Base-by-base conservation (phyloP, 2,888 invertebrate species). In the Siphonodentalium dalli region DNA sequence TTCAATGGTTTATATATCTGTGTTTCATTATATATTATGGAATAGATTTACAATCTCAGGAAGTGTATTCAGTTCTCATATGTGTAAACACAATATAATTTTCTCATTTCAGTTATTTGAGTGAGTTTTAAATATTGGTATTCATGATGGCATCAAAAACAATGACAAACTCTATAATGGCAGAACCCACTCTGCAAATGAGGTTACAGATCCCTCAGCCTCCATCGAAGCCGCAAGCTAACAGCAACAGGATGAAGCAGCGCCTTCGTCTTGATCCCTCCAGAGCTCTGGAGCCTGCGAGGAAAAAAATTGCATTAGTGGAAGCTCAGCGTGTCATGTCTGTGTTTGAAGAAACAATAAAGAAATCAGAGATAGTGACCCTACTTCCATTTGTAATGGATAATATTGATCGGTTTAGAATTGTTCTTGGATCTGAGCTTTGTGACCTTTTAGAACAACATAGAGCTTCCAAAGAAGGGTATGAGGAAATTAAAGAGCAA, bases 281-380 rank as follows among this genome's bases (percentile, higher is more conserved):
- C 8, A 58, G 78, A 41, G 78, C 78, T 11, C 53, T 81, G 38
- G 81, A 81, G 54, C 81, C 81, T 6, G 72, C 77, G 1, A 62
- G 77, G 24, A 81, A 80, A 55, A 81, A 81, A 49, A 68, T 81
- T 38, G 65, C 79, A 4, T 77, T 80, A 7, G 64, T 81, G 41
- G 81, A 81, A 53, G 69, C 81, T 0, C 81, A 81, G 55, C 62
- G 81, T 29, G 71, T 81, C 6, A 79, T 81, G 79, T 71, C 76
- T 20, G 80, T 79, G 2, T 70, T 81, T 56, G 75, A 77, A 26
- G 80, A 81, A 26, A 71, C 75, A 1, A 79, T 79, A 24, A 62
- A 64, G 38, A 68, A 73, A 50, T 63, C 66, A 4, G 77, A 79
- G 50, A 60, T 81, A 9, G 70, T 79, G 1, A 67, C 75, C 0